Base-by-base conservation (phyloP, 1,140 invertebrate genomes). In the Pseudomyrmex pallidus region DNA sequence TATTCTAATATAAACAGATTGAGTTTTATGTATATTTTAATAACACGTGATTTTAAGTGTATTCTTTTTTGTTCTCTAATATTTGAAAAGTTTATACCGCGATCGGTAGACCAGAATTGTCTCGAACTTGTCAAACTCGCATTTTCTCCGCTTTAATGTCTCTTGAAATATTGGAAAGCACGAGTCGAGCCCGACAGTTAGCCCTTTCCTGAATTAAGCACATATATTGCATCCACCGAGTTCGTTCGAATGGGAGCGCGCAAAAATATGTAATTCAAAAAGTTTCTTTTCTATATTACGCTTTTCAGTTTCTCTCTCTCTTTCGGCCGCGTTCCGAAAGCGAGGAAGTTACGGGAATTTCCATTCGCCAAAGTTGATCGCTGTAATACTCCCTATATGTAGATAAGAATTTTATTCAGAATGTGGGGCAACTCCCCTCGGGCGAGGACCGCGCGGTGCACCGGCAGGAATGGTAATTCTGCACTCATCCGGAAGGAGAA, bases 341-440 rank as follows among this genome's bases (percentile, higher is more conserved):
- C 54, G 10, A 56, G 35, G n/a, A 78, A 70, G 66, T 80, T 72
- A 70, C 57, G n/a, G 35, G 66, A 72, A 66, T 80, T 77, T 72
- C 56, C 66, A 80, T 80, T 70, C 76, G 76, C 76, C 44, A 59
- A 80, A 80, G 52, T 80, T 50, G 76, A 80, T 72, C 76, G 76
- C 54, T 20, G 66, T 80, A 80, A 72, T 59, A 57, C 66, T 48
- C 54, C 54, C 76, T 70, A 80, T 70, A 72, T 72, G 76, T 50
- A 80, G 76, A 80, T 70, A 80, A 72, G 76, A 70, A 80, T 80
- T 80, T 80, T 80, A 80, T 80, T 80, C 66, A 52, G 22, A 80
- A 80, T 80, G 66, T 80, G 76, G 76, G 54, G 76, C 76, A 59
- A 50, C 76, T 80, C 54, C 76, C 76, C 64, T 80, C 76, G n/a